Conservation (phyloP, 2,888 invertebrate species). For the Drosophila sordidula region DNA sequence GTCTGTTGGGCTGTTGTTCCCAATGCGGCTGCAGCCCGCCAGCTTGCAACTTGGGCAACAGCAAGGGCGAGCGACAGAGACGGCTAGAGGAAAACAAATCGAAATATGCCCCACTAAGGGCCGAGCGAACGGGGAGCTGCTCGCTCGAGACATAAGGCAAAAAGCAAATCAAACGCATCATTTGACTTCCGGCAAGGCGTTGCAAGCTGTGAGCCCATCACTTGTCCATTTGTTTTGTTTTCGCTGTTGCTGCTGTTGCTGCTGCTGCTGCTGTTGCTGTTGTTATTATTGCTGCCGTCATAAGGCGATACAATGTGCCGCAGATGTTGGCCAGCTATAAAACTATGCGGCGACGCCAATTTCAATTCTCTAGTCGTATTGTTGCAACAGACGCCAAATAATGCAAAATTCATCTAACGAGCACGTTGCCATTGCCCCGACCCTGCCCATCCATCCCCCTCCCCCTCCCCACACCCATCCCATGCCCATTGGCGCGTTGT, state of each 20-base stretch:
- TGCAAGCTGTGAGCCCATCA: slow-evolving; percentile 52
- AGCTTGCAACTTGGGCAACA: slow-evolving; percentile 29
- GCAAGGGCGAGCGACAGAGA: slow-evolving; percentile 27
- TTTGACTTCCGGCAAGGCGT: slow-evolving; percentile 74
- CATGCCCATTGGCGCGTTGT: not conserved
- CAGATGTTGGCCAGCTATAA: slow-evolving; percentile 59
- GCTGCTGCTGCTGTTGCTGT: slow-evolving; percentile 2
- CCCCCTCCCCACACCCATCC: not conserved
- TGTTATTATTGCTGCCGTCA: slow-evolving; percentile 43
- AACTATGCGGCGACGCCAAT: slow-evolving; percentile 49
- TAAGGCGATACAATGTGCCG: slow-evolving; percentile 56
- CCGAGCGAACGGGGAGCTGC: not conserved
- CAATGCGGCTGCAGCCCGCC: slow-evolving; percentile 49
- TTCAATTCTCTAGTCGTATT: slow-evolving; percentile 37
- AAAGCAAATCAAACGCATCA: slow-evolving; percentile 73
- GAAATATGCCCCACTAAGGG: slow-evolving; percentile 8
- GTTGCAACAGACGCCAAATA: slow-evolving; percentile 44
- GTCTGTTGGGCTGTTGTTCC: slow-evolving; percentile 28
- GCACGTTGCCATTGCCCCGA: slow-evolving; percentile 29
- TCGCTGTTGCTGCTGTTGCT: slow-evolving; percentile 1
- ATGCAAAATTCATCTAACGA: slow-evolving; percentile 42
- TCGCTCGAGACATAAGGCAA: slow-evolving; percentile 30
- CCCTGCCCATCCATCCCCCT: not conserved
- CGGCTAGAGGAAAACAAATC: slow-evolving; percentile 28
- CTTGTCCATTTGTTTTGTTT: slow-evolving; percentile 25